These are phyloP conservation scores for Dipus sagitta DNA, from an alignment of 2,797 vertebrate genomes.

Conservation along the genomic window DNA sequence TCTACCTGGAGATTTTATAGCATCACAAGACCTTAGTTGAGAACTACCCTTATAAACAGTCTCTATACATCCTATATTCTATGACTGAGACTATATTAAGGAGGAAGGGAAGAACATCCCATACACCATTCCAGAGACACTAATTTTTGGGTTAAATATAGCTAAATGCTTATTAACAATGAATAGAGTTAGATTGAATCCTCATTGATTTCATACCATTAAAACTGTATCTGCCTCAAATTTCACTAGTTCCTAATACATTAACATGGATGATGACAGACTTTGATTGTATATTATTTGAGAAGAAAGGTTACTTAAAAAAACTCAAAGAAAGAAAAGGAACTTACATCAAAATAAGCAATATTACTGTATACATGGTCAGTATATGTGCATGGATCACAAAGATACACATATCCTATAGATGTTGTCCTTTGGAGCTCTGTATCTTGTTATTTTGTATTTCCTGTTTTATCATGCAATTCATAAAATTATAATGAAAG, in stretches of 20 bases:
- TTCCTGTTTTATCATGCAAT: no score
- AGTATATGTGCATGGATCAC: no score
- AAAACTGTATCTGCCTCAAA: not conserved
- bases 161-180: not conserved
- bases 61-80: not conserved
- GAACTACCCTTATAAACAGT: not conserved
- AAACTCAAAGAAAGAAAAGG: no score
- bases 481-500: no score
- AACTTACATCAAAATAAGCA: no score
- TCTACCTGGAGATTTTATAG: slow-evolving; percentile 32
- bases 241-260: not conserved
- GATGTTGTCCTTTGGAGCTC: no score
- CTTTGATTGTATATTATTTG: not conserved
- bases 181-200: not conserved
- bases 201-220: not conserved
- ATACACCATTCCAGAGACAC: not conserved
- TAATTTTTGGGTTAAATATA: not conserved
- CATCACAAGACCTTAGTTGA: not conserved
- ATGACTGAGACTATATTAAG: not conserved
- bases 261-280: not conserved
- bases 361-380: no score
- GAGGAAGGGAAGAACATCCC: not conserved
- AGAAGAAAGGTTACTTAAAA: not conserved
- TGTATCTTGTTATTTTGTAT: no score
- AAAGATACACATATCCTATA: no score